Evolutionary conservation across 2,113 vertebrate genomes (phyloP), one percentile per base, ranked within the genome.

Genomic region (Regulus satrapa): DNA sequence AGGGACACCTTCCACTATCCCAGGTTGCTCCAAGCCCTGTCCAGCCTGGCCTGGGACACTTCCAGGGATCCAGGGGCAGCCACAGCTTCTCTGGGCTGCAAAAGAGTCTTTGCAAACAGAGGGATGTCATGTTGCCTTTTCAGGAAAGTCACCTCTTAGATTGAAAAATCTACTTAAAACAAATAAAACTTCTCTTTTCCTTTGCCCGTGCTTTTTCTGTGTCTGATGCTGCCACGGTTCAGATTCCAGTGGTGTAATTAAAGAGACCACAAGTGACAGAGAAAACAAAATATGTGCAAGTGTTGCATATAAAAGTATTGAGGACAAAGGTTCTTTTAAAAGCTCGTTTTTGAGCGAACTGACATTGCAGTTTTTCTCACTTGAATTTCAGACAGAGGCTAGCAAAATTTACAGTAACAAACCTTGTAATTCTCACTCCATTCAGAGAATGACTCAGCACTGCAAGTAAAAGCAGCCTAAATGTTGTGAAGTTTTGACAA

Each of bases 401-500:
- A 94, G 38, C 85, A 95, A 94, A 82, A 86, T 64, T 95, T 89
- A 85, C 88, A 88, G 94, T 77, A 94, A 95, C 68, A 88, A 92
- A 84, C 76, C 67, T 78, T 85, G 69, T 49, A 85, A 80, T 89
- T 89, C 78, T 94, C 78, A 80, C 86, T 93, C 77, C 77, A 72
- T 89, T 88, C 85, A 69, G 63, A 83, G 88, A 67, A 81, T 94
- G 95, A 97, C 89, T 97, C 92, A 97, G 91, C 87, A 92, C 40
- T 89, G 86, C 92, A 92, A 95, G 94, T 92, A 85, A 95, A 86
- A 94, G 88, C 77, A 82, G 91, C 63, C 87, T 92, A 92, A 93
- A 91, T 68, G 92, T 87, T 96, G 67, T 87, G 88, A 94, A 92
- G 86, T 94, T 96, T 92, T 74, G 89, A 90, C 92, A 91, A 94